phyloP scores from a whole-genome alignment of 2,797 vertebrate species.

The Pogonophryne albipinna region DNA sequence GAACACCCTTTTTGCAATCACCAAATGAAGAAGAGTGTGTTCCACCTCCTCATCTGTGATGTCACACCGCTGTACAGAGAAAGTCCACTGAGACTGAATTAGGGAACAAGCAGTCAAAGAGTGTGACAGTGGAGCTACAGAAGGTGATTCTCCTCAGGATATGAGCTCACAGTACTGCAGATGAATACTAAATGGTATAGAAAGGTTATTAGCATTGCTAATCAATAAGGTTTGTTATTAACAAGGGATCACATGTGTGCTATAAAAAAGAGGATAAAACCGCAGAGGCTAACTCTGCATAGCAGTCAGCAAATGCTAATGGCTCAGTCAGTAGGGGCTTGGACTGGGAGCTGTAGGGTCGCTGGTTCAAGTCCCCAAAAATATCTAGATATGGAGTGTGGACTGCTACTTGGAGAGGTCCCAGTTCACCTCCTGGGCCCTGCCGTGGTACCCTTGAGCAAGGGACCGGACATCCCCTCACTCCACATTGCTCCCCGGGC shows the following conservation, averaged over 20 bases:
- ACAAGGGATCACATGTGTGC: not conserved
- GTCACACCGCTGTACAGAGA: conserved; percentile 1
- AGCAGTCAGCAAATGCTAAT: too few relatives aligned
- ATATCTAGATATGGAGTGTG: too few relatives aligned
- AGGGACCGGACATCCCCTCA: too few relatives aligned
- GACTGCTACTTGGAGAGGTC: too few relatives aligned
- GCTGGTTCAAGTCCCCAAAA: too few relatives aligned
- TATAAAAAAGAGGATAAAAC: not conserved
- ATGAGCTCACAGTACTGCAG: not conserved
- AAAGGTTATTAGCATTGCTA: not conserved
- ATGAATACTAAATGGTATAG: not conserved
- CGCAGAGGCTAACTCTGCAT: not conserved
- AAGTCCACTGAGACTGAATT: conserved; percentile 1
- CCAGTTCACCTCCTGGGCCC: too few relatives aligned
- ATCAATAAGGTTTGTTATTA: not conserved
- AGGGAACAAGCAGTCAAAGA: conserved; percentile 12
- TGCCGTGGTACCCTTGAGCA: too few relatives aligned
- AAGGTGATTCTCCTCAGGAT: not conserved
- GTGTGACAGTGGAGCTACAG: not conserved
- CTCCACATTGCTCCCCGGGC: too few relatives aligned
- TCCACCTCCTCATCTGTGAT: conserved; percentile 26
- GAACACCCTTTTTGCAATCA: conserved; percentile 7
- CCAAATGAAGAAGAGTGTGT: conserved; percentile 1
- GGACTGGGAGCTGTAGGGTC: too few relatives aligned
- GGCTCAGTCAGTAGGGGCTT: too few relatives aligned